Conservation (phyloP, 2,888 invertebrate species). For the Paralinhomoeus sp. region DNA sequence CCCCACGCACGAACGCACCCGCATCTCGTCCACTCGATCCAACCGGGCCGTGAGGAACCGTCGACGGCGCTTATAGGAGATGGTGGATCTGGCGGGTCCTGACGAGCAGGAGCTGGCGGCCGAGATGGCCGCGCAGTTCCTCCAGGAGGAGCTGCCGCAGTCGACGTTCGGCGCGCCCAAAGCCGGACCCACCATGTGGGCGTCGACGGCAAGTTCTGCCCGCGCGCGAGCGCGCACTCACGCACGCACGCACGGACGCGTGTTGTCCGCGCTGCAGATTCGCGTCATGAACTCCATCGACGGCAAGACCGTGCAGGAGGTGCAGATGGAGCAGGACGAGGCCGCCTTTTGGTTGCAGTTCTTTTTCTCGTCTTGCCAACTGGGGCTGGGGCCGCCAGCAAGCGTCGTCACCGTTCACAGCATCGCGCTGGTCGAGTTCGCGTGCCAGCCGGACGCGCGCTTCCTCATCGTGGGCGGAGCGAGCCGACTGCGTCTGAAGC, state of each 20-base stretch:
- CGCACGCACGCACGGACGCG: constrained; percentile 72
- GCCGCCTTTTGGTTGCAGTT: constrained; percentile 53
- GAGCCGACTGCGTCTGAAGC: constrained; percentile 66
- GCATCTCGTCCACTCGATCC: too few relatives aligned
- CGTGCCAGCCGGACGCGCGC: constrained; percentile 38
- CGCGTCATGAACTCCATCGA: constrained; percentile 61
- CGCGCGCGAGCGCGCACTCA: too few relatives aligned
- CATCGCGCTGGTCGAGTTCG: constrained; percentile 52
- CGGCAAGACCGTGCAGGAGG: constrained; percentile 50
- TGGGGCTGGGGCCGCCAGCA: too few relatives aligned
- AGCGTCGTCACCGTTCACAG: too few relatives aligned
- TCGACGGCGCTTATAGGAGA: constrained; percentile 38
- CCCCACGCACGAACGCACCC: too few relatives aligned
- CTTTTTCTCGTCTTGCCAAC: background rate
- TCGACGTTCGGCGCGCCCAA: constrained; percentile 81
- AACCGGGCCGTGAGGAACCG: background rate
- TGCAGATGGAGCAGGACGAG: constrained; percentile 78
- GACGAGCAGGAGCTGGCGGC: constrained; percentile 78
- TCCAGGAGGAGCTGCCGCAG: constrained; percentile 80
- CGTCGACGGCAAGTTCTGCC: too few relatives aligned
- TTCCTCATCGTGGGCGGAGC: constrained; percentile 66
- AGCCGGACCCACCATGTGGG: constrained; percentile 76
- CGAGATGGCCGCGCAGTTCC: constrained; percentile 88
- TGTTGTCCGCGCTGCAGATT: constrained; percentile 63
- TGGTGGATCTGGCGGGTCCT: constrained; percentile 84